phyloP scores from a whole-genome alignment of 2,113 vertebrate species.

The Pseudorhombus dupliciocellatus region DNA sequence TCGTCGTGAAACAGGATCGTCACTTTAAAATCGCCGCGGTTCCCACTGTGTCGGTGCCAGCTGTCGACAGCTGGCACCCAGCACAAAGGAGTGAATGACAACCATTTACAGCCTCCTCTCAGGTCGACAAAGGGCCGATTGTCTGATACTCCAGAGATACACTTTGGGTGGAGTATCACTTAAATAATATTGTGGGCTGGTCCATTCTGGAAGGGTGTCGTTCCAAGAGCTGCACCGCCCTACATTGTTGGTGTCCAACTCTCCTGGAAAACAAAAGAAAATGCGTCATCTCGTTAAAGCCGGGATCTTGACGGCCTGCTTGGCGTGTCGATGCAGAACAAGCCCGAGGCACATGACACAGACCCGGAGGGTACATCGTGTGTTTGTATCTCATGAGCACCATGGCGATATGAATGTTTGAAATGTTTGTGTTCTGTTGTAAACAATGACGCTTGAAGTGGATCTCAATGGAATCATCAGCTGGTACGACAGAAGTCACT shows the following conservation, averaged over 20 bases:
- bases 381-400: background rate
- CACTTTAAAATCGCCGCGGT: background rate
- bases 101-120: background rate
- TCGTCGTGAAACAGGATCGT: background rate
- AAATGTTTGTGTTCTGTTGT: background rate
- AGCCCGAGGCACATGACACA: background rate
- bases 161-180: slow-evolving; percentile 28
- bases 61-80: background rate
- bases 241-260: slow-evolving; percentile 21
- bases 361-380: background rate
- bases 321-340: background rate
- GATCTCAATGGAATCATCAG: background rate
- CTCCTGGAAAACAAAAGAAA: slow-evolving; percentile 1
- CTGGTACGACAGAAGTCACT: background rate
- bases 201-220: slow-evolving; percentile 5
- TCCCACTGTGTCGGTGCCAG: background rate
- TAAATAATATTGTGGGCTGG: slow-evolving; percentile 4
- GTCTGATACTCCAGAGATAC: background rate
- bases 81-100: background rate
- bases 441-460: background rate
- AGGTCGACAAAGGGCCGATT: background rate
- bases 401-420: background rate
- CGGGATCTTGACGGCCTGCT: background rate
- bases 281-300: slow-evolving; percentile 27
- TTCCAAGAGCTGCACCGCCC: slow-evolving; percentile 8